Percentiles rank a stretch among this genome's conserved stretches.
Evolutionary conservation across 2,888 invertebrate species (phyloP).

Genomic region (Plagiodera versicolora): DNA sequence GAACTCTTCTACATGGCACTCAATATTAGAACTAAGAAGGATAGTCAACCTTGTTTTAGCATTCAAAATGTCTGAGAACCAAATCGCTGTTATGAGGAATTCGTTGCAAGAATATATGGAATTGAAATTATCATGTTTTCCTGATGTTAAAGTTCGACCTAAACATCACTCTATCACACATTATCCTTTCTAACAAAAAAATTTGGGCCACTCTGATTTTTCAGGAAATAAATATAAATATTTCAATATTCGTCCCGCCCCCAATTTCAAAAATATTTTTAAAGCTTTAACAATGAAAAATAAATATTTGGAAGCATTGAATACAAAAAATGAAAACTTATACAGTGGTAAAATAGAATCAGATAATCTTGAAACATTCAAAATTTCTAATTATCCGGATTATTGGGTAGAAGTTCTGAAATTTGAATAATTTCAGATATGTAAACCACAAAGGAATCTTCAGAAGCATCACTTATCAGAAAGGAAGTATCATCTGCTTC

Average conservation of each 20-base stretch:
- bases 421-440: too few relatives aligned
- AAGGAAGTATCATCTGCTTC: too few relatives aligned
- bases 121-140: conserved; percentile 11
- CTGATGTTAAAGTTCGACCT: conserved; percentile 25
- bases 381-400: background rate
- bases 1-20: conserved; percentile 1
- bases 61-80: conserved; percentile 12
- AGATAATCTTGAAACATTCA: background rate
- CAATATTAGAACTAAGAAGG: conserved; percentile 18
- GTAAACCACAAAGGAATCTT: too few relatives aligned
- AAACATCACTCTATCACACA: conserved; percentile 22
- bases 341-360: background rate
- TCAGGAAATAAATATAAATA: conserved; percentile 3
- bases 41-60: conserved; percentile 14
- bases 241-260: background rate
- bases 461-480: too few relatives aligned
- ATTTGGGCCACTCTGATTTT: background rate
- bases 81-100: background rate
- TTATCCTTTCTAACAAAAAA: background rate
- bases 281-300: background rate
- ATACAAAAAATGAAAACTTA: background rate
- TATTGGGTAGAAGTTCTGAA: background rate
- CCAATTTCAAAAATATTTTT: background rate
- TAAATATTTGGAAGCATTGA: background rate
- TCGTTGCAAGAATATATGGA: conserved; percentile 5